Evolutionary conservation across 2,888 invertebrate species (phyloP), one percentile per base, ranked within the genome.

Genomic region (Drosophila suboccidentalis): DNA sequence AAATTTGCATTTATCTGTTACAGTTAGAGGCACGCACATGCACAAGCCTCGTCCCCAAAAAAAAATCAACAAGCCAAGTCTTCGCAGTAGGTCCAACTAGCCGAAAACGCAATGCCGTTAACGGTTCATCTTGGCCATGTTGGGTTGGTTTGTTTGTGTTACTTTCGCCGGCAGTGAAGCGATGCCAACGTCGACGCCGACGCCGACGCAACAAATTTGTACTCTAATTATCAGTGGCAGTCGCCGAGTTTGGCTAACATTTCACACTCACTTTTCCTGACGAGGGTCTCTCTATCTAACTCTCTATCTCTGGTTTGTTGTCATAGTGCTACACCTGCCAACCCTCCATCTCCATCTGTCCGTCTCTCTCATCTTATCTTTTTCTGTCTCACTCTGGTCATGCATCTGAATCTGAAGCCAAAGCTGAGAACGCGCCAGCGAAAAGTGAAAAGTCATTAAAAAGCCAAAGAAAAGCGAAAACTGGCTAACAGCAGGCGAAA

Each of bases 1-100:
- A 86, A 86, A 80, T 85, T 82, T 90, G 89, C 90, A 88, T 82
- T 80, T 80, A 90, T 82, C 86, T 69, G 71, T 78, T 82, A 90
- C 86, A 82, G 89, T 90, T 86, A 89, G 62, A 59, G 26, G 58
- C 80, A 82, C 86, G 77, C 84, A 86, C 71, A 41, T 9, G 41
- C 58, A 58, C 36, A 46, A 39, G 61, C 55, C 15, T 39, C 17
- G 22, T 39, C n/a, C 41, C 22, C 22, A 44, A 44, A 54, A n/a
- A 22, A 22, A 22, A 19, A 19, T 19, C 1, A 19, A 6, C 43
- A 44, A 43, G 22, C 43, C 19, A 13, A 38, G 36, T 22, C 34
- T 38, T 15, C 15, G 19, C 22, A 32, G 46, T 47, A 57, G 64
- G 19, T 50, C 10, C 41, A 50, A 29, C 43, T 44, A 26, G 39